These are phyloP conservation scores for Rhabdophis nuchalis DNA, from an alignment of 2,797 vertebrate genomes.

Conservation along the genomic window DNA sequence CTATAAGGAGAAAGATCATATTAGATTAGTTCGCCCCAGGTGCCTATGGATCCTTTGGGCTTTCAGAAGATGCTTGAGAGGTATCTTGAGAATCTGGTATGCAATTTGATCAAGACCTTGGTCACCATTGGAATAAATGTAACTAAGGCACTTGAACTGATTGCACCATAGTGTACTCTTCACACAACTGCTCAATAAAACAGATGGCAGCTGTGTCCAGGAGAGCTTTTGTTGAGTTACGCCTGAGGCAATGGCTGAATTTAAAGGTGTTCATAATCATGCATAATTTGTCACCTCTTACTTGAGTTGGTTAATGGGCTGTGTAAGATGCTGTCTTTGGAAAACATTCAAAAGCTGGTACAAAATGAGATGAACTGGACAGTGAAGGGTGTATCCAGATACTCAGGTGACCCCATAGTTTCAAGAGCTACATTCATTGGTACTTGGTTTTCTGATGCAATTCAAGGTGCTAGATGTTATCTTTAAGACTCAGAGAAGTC, in stretches of 20 bases:
- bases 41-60: not conserved
- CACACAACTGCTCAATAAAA: not conserved
- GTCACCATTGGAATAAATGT: not conserved
- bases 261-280: not conserved
- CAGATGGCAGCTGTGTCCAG: not conserved
- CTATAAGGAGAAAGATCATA: not conserved
- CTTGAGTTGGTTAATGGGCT: not conserved
- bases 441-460: not conserved
- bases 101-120: not conserved
- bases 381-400: not conserved
- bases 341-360: not conserved
- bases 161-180: not conserved
- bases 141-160: not conserved
- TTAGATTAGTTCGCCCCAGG: not conserved
- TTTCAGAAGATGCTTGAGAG: not conserved
- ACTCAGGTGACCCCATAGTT: not conserved
- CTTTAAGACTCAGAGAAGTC: not conserved
- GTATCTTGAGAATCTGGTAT: not conserved
- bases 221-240: not conserved
- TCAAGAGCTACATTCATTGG: not conserved
- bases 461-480: not conserved
- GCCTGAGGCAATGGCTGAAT: not conserved
- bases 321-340: not conserved
- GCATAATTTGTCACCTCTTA: not conserved
- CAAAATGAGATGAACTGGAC: not conserved